Base-by-base conservation (phyloP, 2,888 invertebrate species). In the Chrysolina oricalcia region DNA sequence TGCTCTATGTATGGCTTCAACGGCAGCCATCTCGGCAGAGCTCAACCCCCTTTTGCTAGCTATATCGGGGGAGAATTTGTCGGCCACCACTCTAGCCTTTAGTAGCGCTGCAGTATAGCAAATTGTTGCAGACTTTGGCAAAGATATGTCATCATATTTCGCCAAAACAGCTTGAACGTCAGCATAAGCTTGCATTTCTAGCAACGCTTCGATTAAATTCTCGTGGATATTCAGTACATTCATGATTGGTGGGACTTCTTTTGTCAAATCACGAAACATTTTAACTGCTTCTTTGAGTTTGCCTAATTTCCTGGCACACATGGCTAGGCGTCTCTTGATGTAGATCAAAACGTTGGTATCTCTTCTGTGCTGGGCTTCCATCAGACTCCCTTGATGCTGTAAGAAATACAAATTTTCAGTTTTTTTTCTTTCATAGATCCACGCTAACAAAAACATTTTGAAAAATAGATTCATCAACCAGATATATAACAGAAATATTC, bases 171-270 rank as follows among this genome's bases (percentile, higher is more conserved):
- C 96, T 89, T 97, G 97, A 64, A 97, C 98, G 90, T 99, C 99
- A 4, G 97, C 97, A 88, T 98, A 99, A 0, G 97, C 96, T 89
- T 98, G 97, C 93, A 97, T 95, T 90, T 98, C 98, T 73, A 99
- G 90, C 82, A 98, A 90, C 71, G 96, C 96, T 90, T 99, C 99
- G 83, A 99, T 96, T 81, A 99, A 91, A 90, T 98, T 98, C 90
- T 99, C 99, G 87, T 97, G 97, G 81, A 98, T 95, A 87, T 97
- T 96, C 78, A 98, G 91, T 78, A 97, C 94, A 88, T 95, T 96
- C 93, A 98, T 95, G 84, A 97, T 96, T 13, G 98, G 97, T 83
- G 98, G 98, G 81, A 96, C 95, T 90, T 99, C 98, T 90, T 98
- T 98, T 70, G 97, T 96, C 78, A 98, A 90, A 90, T 99, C 98